Percentiles rank a stretch among this genome's conserved stretches.
These are phyloP conservation scores for Drosophila sproati DNA, from an alignment of 1,140 invertebrate species.

Conservation along the genomic window DNA sequence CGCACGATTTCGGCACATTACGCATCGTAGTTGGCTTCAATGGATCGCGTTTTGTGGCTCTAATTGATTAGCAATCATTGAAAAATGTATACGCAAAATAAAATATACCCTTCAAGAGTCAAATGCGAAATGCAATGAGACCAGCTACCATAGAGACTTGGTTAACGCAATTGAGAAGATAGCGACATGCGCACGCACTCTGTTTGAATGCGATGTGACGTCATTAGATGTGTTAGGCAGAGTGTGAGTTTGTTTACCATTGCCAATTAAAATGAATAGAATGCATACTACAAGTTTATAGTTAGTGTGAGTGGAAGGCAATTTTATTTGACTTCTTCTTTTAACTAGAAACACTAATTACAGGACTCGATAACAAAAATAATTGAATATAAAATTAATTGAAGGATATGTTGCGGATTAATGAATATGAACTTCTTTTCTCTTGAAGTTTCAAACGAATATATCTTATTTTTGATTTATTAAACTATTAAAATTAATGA, in stretches of 20 bases:
- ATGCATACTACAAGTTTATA: neutral
- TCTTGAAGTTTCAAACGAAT: too few relatives aligned
- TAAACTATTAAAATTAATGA: too few relatives aligned
- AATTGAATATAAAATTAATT: too few relatives aligned
- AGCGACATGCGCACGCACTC: neutral
- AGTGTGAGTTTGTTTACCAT: neutral
- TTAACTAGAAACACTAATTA: too few relatives aligned
- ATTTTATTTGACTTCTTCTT: too few relatives aligned
- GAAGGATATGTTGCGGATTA: too few relatives aligned
- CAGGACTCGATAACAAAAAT: too few relatives aligned
- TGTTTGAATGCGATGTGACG: slow-evolving; percentile 11
- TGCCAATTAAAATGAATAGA: too few relatives aligned
- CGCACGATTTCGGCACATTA: slow-evolving; percentile 79
- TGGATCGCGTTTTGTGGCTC: slow-evolving; percentile 29
- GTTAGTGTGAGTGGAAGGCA: too few relatives aligned
- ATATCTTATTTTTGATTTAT: too few relatives aligned
- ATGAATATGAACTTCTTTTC: too few relatives aligned
- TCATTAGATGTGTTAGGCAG: neutral
- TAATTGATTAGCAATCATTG: slow-evolving; percentile 39
- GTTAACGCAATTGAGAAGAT: slow-evolving; percentile 16
- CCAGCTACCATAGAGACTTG: slow-evolving; percentile 28
- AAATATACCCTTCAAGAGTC: slow-evolving; percentile 73
- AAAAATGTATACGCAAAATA: slow-evolving; percentile 64
- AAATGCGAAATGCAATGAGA: slow-evolving; percentile 58
- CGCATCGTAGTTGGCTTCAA: slow-evolving; percentile 62